Percentiles rank a stretch among this genome's conserved stretches.
Evolutionary conservation across 2,888 invertebrate species (phyloP).

Genomic region (Papilio gigon): DNA sequence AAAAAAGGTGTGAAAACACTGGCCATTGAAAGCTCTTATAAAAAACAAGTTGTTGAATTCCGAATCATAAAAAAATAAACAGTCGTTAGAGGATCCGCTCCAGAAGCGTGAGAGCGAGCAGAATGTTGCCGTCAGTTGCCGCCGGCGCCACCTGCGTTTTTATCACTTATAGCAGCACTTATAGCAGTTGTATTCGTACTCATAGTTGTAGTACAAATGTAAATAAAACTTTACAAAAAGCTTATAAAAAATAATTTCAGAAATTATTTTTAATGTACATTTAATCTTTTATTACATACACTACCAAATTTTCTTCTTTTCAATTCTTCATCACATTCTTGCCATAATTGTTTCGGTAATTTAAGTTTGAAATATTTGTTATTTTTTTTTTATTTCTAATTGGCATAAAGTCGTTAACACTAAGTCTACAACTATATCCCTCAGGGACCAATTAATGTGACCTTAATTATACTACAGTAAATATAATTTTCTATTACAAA

Average conservation of each 20-base stretch:
- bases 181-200: constrained; percentile 28
- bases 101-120: constrained; percentile 39
- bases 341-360: too few species aligned
- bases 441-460: too few species aligned
- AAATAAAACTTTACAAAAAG: constrained; percentile 33
- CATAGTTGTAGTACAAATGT: constrained; percentile 27
- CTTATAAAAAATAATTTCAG: not conserved
- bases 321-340: too few species aligned
- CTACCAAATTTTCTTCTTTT: too few species aligned
- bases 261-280: constrained; percentile 6
- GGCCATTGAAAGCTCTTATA: constrained; percentile 26
- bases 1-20: constrained; percentile 23
- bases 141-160: constrained; percentile 36
- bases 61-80: constrained; percentile 40
- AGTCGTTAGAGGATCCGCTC: constrained; percentile 39
- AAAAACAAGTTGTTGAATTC: constrained; percentile 34
- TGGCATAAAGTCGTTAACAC: too few species aligned
- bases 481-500: not conserved
- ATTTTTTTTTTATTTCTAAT: too few species aligned
- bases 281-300: too few species aligned
- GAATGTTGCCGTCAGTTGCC: constrained; percentile 38
- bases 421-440: too few species aligned
- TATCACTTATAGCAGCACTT: constrained; percentile 38
- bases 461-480: not conserved
- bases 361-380: too few species aligned